Conservation (phyloP, 2,797 vertebrate species). For the Varecia variegata region DNA sequence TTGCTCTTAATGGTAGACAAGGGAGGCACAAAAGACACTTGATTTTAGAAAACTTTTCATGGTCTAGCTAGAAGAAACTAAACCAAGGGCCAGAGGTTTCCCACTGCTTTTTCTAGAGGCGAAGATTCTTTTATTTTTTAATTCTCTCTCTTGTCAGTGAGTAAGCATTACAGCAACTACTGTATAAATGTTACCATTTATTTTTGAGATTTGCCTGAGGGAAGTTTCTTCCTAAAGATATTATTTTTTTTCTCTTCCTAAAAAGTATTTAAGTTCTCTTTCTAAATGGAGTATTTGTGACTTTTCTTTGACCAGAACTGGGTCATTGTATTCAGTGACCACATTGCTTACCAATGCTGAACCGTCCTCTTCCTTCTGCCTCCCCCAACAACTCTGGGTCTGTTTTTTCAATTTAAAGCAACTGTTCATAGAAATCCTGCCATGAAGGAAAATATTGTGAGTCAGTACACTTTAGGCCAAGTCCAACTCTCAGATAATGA, state of each 20-base stretch:
- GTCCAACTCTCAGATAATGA: slow-evolving; percentile 50
- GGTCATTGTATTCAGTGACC: slow-evolving; percentile 40
- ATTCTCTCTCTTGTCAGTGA: slow-evolving; percentile 34
- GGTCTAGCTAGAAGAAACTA: slow-evolving; percentile 58
- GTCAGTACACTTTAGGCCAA: slow-evolving; percentile 50
- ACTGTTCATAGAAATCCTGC: slow-evolving; percentile 56
- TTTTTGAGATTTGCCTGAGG: slow-evolving; percentile 53
- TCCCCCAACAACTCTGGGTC: not conserved
- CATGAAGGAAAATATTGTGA: slow-evolving; percentile 66
- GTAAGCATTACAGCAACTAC: not conserved
- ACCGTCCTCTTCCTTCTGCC: not conserved
- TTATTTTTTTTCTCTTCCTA: slow-evolving; percentile 32
- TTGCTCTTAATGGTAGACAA: slow-evolving; percentile 50
- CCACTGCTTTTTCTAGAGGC: slow-evolving; percentile 29
- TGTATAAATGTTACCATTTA: slow-evolving; percentile 51
- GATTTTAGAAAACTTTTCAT: slow-evolving; percentile 64
- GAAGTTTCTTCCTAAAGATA: slow-evolving; percentile 51
- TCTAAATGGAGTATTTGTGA: slow-evolving; percentile 57
- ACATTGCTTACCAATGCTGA: not conserved
- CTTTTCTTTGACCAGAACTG: slow-evolving; percentile 45
- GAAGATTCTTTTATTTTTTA: slow-evolving; percentile 42
- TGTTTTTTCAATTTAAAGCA: slow-evolving; percentile 66
- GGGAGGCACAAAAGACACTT: slow-evolving; percentile 41
- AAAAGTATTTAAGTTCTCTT: slow-evolving; percentile 39
- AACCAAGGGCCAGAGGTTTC: slow-evolving; percentile 53